Base-by-base conservation (phyloP, 1,140 invertebrate genomes). In the Papilio xuthus region DNA sequence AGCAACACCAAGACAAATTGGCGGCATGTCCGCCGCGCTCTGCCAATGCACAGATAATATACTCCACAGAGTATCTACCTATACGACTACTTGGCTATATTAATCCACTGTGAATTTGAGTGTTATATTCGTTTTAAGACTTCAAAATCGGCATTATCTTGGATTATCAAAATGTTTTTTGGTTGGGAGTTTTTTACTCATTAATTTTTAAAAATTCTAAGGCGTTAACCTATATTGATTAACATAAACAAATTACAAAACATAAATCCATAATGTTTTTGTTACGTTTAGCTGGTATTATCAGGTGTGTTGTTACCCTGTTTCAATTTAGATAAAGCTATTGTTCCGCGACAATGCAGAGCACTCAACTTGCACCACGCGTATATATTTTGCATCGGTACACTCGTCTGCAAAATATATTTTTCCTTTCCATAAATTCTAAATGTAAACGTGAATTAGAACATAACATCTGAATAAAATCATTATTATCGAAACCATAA, bases 261-360 rank as follows among this genome's bases (percentile, higher is more conserved):
- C 32, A 37, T 37, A 6, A 37, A 37, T 37, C 32, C 32, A 37
- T 37, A 37, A 47, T 1, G 13, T 47, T 47, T 13, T 18, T 47
- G 18, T 47, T 18, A 47, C 44, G 44, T 47, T 47, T 47, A 47
- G 44, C 13, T 47, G 18, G 44, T 18, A 18, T 47, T 47, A 15
- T 15, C 44, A 47, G 44, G 44, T 18, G 44, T 47, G 44, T 18
- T 12, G 56, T 1, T 23, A 23, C 23, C 13, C 18, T 37, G 42
- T 78, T 70, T 50, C 77, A 71, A 70, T 78, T 70, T 42, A 78
- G 77, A 78, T 78, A 70, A 41, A 67, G 37, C 63, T 78, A 78
- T 78, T 78, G 67, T 67, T 71, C 67, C 77, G 77, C 77, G 67
- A 78, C 77, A 78, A 78, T 78, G 67, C 42, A 78, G 67, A 23